Evolutionary conservation across 2,113 vertebrate species (phyloP).

Genomic region (Rutilus rutilus): DNA sequence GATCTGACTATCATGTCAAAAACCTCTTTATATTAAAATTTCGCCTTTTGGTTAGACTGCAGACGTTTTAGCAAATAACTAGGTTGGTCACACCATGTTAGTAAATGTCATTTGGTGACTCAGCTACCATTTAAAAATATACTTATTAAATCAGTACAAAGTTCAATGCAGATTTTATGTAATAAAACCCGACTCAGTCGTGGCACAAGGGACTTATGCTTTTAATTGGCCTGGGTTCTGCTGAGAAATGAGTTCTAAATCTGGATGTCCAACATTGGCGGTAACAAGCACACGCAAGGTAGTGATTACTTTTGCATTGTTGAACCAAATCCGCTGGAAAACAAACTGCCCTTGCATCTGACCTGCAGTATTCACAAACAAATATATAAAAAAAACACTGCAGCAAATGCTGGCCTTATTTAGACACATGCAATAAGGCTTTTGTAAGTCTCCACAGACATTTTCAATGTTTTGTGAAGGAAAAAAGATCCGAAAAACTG

Average conservation of each 20-base stretch:
- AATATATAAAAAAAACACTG: slow-evolving; percentile 15
- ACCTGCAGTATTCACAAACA: slow-evolving; percentile 44
- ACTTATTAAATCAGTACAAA: neutral
- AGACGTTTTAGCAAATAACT: neutral
- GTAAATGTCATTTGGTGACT: slow-evolving; percentile 6
- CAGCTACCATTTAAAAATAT: neutral
- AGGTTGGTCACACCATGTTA: neutral
- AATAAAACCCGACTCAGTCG: neutral
- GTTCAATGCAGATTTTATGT: slow-evolving; percentile 4
- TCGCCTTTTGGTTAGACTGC: neutral
- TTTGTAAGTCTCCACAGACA: neutral
- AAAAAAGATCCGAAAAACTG: neutral
- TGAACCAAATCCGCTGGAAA: slow-evolving; percentile 17
- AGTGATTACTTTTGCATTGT: slow-evolving; percentile 42
- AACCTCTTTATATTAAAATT: neutral
- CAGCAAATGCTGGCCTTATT: neutral
- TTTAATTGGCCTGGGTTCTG: slow-evolving; percentile 36
- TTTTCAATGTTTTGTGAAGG: neutral
- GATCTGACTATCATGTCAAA: neutral
- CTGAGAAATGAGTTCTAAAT: slow-evolving; percentile 39
- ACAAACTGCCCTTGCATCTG: slow-evolving; percentile 32
- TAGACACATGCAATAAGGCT: neutral
- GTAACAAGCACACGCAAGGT: slow-evolving; percentile 26
- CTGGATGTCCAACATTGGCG: slow-evolving; percentile 16
- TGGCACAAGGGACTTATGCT: slow-evolving; percentile 9